Conservation (phyloP, 2,888 invertebrate species). For the Crematogaster levior region DNA sequence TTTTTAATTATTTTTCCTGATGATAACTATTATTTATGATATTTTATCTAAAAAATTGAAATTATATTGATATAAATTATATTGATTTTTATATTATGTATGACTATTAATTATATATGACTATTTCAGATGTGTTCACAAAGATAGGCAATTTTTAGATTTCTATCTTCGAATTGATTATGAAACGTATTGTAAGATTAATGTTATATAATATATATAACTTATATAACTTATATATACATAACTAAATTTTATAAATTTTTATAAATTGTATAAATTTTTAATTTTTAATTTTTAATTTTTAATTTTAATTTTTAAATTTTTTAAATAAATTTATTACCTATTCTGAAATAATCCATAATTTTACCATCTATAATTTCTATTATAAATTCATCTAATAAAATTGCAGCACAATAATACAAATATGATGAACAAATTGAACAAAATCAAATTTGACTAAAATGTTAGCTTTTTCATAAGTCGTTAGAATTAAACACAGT, state of each 20-base stretch:
- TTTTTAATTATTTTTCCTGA: neutral
- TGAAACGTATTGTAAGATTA: neutral
- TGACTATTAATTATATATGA: neutral
- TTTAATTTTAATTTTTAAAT: too few relatives aligned
- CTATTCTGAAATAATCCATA: neutral
- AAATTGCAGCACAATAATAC: too few relatives aligned
- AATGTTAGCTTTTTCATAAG: neutral
- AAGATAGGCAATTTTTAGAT: neutral
- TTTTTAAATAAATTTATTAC: too few relatives aligned
- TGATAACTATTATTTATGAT: neutral
- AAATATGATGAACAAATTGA: neutral
- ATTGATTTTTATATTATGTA: neutral
- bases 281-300: too few relatives aligned
- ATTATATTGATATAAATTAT: neutral
- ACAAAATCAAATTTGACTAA: neutral
- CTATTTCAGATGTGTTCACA: neutral
- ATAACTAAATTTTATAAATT: slow-evolving; percentile 15
- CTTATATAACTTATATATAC: too few relatives aligned
- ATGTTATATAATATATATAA: too few relatives aligned
- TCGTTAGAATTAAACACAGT: neutral
- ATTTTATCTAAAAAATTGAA: neutral
- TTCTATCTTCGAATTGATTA: neutral
- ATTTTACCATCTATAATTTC: neutral
- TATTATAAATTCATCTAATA: neutral
- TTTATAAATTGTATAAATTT: too few relatives aligned